Conservation (phyloP, 2,888 invertebrate genomes). For the Ecliptopera silaceata region DNA sequence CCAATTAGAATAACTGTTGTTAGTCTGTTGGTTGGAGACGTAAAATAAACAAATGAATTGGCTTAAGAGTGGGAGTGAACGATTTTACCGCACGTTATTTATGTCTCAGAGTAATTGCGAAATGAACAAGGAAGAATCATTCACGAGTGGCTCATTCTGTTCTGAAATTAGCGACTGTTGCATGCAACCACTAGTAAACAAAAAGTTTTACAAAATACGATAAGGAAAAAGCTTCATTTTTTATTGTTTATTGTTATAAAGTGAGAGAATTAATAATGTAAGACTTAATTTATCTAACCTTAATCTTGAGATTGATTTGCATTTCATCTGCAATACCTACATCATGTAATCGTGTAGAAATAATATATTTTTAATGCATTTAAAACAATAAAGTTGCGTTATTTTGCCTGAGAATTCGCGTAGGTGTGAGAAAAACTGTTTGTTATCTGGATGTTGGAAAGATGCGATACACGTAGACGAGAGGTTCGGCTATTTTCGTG, state of each 20-base stretch:
- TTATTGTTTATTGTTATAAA: not conserved
- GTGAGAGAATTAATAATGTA: not conserved
- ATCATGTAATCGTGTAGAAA: no score
- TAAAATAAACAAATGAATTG: slow-evolving; percentile 11
- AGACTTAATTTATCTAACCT: not conserved
- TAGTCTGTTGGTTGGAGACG: not conserved
- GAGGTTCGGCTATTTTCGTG: slow-evolving; percentile 68
- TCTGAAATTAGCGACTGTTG: slow-evolving; percentile 42
- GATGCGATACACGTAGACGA: slow-evolving; percentile 63
- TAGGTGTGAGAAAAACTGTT: slow-evolving; percentile 65
- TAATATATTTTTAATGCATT: slow-evolving; percentile 27
- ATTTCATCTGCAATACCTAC: no score
- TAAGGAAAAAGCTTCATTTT: not conserved
- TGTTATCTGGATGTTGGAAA: slow-evolving; percentile 59
- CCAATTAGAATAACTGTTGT: not conserved
- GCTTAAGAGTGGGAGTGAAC: slow-evolving; percentile 25
- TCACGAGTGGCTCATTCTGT: slow-evolving; percentile 37
- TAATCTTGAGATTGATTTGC: not conserved
- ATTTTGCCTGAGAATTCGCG: slow-evolving; percentile 52
- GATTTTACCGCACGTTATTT: slow-evolving; percentile 48
- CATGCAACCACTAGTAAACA: slow-evolving; percentile 12
- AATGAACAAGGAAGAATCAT: slow-evolving; percentile 58
- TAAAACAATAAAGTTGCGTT: slow-evolving; percentile 44
- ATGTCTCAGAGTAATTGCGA: slow-evolving; percentile 51
- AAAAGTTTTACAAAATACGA: slow-evolving; percentile 1